Conservation (phyloP, 2,797 vertebrate species). For the Benthosema pterotum region DNA sequence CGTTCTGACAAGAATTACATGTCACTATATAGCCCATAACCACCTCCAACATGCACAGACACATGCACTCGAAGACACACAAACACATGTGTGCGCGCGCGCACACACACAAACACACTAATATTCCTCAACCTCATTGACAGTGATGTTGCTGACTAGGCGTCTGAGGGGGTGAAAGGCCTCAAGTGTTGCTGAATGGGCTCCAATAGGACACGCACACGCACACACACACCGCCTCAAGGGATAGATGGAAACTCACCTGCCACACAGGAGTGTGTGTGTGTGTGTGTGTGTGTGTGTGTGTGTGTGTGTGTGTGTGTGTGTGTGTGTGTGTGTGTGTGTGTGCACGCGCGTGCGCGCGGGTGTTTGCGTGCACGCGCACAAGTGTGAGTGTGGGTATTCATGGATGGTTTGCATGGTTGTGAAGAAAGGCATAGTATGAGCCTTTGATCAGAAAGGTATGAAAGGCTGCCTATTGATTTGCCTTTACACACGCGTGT, state of each 20-base stretch:
- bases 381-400: not conserved
- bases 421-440: too few relatives aligned
- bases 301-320: constrained; percentile 21
- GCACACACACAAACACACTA: constrained; percentile 27
- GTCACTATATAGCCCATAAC: too few relatives aligned
- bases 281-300: constrained; percentile 18
- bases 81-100: constrained; percentile 8
- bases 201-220: constrained; percentile 28
- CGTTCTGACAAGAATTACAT: too few relatives aligned
- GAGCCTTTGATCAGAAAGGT: too few relatives aligned
- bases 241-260: constrained; percentile 2
- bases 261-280: not conserved
- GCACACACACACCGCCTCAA: constrained; percentile 12
- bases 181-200: constrained; percentile 51
- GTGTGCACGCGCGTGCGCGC: too few relatives aligned
- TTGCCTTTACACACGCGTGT: too few relatives aligned
- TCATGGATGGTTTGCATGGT: too few relatives aligned
- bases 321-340: constrained; percentile 29
- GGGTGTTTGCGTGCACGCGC: too few relatives aligned
- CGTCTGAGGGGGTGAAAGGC: constrained; percentile 47
- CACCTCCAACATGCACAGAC: not conserved
- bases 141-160: constrained; percentile 62
- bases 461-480: too few relatives aligned
- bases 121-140: constrained; percentile 54
- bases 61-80: constrained; percentile 11